phyloP scores from a whole-genome alignment of 2,888 invertebrate species.

The Eurytoma adleriae region DNA sequence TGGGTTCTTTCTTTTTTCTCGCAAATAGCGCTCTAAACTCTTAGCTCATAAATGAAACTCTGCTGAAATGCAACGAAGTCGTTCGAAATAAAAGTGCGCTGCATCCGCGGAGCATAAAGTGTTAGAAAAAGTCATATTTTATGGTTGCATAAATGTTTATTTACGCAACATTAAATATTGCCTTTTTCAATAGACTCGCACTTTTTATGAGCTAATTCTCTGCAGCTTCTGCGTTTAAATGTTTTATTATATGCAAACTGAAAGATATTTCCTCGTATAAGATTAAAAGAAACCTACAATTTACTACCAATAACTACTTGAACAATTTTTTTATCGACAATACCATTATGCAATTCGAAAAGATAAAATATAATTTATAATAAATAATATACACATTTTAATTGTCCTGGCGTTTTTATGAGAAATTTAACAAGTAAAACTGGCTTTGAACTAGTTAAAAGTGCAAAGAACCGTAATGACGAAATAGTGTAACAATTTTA shows the following conservation, averaged over 20 bases:
- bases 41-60: conserved; percentile 33
- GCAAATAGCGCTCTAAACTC: neutral
- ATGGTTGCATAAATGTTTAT: conserved; percentile 41
- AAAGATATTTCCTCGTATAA: neutral
- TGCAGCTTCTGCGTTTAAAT: neutral
- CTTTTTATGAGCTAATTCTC: conserved; percentile 7
- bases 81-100: conserved; percentile 27
- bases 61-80: conserved; percentile 33
- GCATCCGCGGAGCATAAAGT: conserved; percentile 24
- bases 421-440: no score
- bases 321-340: no score
- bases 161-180: conserved; percentile 34
- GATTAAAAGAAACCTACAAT: no score
- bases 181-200: conserved; percentile 10
- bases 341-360: no score
- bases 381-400: no score
- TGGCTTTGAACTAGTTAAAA: neutral
- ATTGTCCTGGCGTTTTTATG: no score
- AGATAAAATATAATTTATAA: no score
- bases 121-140: conserved; percentile 19
- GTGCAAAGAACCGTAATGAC: neutral
- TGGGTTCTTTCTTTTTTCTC: neutral
- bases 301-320: no score
- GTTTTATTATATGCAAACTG: neutral
- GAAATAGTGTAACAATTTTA: no score